phyloP scores from a whole-genome alignment of 2,797 vertebrate species.

The Gallirallus australis region DNA sequence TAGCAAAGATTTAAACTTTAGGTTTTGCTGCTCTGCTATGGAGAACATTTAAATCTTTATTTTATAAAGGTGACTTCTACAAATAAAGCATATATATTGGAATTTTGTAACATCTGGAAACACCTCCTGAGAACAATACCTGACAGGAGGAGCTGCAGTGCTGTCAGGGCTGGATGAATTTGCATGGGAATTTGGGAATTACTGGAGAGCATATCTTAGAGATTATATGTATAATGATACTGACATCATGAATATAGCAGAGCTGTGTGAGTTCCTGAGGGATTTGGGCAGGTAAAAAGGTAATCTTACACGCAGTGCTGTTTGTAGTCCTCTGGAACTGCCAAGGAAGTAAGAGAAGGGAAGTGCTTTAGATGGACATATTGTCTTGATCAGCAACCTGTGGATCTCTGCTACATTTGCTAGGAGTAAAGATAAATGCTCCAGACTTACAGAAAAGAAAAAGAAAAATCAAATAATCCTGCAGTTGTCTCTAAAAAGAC shows the following conservation, averaged over 20 bases:
- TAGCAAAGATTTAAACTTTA: neutral
- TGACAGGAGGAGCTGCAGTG: constrained; percentile 24
- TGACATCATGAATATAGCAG: constrained; percentile 13
- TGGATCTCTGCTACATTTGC: neutral
- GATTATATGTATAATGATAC: neutral
- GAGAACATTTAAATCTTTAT: neutral
- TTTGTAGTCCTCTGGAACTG: neutral
- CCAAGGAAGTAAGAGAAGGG: neutral
- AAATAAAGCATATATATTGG: constrained; percentile 13
- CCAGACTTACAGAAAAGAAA: neutral
- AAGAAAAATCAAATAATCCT: neutral
- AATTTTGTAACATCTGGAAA: constrained; percentile 62
- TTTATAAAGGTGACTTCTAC: constrained; percentile 21
- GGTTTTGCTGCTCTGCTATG: neutral
- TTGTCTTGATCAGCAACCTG: neutral
- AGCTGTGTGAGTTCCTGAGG: neutral
- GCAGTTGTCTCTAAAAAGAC: neutral
- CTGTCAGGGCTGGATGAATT: constrained; percentile 22
- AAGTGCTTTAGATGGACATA: neutral
- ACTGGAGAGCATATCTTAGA: constrained; percentile 14
- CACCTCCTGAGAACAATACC: constrained; percentile 25
- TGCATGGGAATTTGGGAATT: constrained; percentile 38
- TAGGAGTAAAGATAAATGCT: neutral
- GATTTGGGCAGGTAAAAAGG: neutral
- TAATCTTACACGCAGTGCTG: neutral